Evolutionary conservation across 2,113 vertebrate genomes (phyloP).

Genomic region (Serinus canaria): DNA sequence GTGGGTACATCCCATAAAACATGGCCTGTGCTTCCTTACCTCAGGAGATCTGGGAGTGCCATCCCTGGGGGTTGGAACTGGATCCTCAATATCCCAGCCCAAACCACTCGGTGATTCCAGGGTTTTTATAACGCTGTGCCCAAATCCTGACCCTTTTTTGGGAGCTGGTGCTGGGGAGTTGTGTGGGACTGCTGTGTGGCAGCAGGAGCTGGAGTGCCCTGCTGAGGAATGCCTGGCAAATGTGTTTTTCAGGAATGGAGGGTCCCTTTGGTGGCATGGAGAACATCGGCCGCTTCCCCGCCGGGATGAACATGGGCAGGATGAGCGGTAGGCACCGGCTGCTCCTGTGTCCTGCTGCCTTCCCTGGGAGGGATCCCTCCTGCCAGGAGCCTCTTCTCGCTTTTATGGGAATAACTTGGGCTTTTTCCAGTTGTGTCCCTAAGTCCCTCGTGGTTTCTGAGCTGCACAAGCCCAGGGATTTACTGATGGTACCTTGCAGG

Average conservation of each 20-base stretch:
- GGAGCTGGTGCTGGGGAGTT: fast-evolving
- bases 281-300: slow-evolving; percentile 88
- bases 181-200: not conserved
- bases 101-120: fast-evolving
- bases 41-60: not conserved
- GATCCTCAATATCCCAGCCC: not conserved
- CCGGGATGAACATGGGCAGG: slow-evolving; percentile 89
- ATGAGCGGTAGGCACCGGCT: slow-evolving; percentile 80
- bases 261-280: slow-evolving; percentile 87
- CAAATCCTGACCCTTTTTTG: not conserved
- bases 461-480: not conserved
- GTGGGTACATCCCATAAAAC: not conserved
- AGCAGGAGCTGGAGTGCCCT: not conserved
- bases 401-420: not conserved
- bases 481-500: not conserved
- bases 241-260: slow-evolving; percentile 84
- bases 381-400: not conserved
- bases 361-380: not conserved
- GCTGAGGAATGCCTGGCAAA: not conserved
- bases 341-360: fast-evolving
- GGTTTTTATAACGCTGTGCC: fast-evolving
- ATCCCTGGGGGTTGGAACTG: not conserved
- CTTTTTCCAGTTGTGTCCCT: not conserved
- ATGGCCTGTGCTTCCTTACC: fast-evolving
- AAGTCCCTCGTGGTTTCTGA: not conserved